Evolutionary conservation across 64 coral and sea anemone genomes (phyloP).

Genomic region (Montipora cactus): DNA sequence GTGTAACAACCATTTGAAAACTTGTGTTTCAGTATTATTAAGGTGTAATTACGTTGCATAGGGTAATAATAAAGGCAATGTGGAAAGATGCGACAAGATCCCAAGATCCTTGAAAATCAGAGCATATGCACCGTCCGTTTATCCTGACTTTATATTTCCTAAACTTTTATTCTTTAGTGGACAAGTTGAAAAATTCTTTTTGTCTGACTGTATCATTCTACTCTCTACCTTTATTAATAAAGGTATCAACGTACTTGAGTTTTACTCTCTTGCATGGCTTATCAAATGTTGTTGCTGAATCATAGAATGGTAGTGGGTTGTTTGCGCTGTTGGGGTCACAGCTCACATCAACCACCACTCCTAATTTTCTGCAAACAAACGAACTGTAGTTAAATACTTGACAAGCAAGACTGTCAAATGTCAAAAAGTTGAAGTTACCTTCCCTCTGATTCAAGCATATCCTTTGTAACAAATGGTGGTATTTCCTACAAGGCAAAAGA

Average conservation of each 20-base stretch:
- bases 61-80: too few relatives aligned
- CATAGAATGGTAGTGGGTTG: constrained; percentile 67
- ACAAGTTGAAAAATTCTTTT: too few relatives aligned
- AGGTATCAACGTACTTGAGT: constrained; percentile 10
- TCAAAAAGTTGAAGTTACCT: constrained; percentile 22
- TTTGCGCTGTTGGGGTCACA: constrained; percentile 61
- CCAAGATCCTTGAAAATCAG: too few relatives aligned
- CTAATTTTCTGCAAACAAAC: constrained; percentile 32
- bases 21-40: too few relatives aligned
- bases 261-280: constrained; percentile 40
- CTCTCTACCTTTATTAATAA: neutral
- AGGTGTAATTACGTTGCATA: too few relatives aligned
- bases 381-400: neutral
- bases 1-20: too few relatives aligned
- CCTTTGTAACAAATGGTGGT: constrained; percentile 69
- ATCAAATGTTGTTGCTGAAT: constrained; percentile 59
- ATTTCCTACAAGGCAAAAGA: constrained; percentile 46
- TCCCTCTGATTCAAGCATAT: constrained; percentile 56
- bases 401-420: neutral
- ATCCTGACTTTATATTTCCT: too few relatives aligned
- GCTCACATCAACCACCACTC: constrained; percentile 73
- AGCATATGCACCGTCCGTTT: too few relatives aligned
- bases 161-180: too few relatives aligned
- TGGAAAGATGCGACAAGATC: too few relatives aligned
- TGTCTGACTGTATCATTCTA: too few relatives aligned